A percentile compares a stretch with the other conserved stretches of the same genome.
These are phyloP conservation scores for rat (Rattus norvegicus) DNA, from an alignment of 2,113 vertebrate genomes.

Conservation along the genomic window GRCr8 NC_086027.1:59924001-59924500, in stretches of 20 bases:
- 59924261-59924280: conserved; percentile 59
- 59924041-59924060: not conserved
- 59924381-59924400: conserved; percentile 46
- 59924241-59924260: conserved; percentile 64
- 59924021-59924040: not conserved
- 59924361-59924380: conserved; percentile 32
- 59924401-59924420: conserved; percentile 65
- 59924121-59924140: not conserved
- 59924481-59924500: conserved; percentile 51
- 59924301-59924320: conserved; percentile 79
- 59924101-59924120: not conserved
- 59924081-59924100: not conserved
- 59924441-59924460: conserved; percentile 19
- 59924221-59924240: conserved; percentile 59
- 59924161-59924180: not conserved
- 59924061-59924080: not conserved
- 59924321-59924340: conserved; percentile 74
- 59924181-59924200: not conserved
- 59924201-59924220: conserved; percentile 4
- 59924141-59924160: not conserved
- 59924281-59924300: conserved; percentile 69
- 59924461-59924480: conserved; percentile 60
- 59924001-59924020: not conserved
- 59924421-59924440: conserved; percentile 62
- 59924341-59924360: conserved; percentile 68